phyloP scores from a whole-genome alignment of 1,140 invertebrate genomes.

The Drosophila pruinosa region DNA sequence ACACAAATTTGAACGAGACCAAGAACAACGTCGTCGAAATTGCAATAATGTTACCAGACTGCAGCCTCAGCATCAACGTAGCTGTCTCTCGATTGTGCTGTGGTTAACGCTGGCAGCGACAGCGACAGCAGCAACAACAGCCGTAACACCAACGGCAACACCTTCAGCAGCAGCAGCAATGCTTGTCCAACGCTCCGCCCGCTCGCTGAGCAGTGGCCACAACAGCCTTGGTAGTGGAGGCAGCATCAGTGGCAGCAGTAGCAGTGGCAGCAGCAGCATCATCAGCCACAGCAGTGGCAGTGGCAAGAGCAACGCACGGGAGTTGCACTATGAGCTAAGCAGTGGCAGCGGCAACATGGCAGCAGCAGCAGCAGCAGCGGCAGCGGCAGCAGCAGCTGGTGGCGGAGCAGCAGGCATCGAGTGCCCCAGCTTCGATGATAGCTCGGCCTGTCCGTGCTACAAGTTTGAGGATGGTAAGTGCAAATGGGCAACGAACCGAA shows the following conservation, averaged over 20 bases:
- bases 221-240: conserved; percentile 19
- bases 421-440: conserved; percentile 88
- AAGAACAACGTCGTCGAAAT: conserved; percentile 50
- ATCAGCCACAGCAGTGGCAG: conserved; percentile 31
- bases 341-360: conserved; percentile 11
- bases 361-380: conserved; percentile 2
- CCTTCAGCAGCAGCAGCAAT: conserved; percentile 41
- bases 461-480: conserved; percentile 92
- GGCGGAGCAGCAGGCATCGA: conserved; percentile 77
- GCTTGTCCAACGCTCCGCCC: conserved; percentile 41
- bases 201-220: conserved; percentile 38
- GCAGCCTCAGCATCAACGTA: conserved; percentile 41
- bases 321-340: conserved; percentile 51
- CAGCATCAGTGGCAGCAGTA: conserved; percentile 31
- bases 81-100: conserved; percentile 49
- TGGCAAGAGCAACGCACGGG: conserved; percentile 46
- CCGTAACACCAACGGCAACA: conserved; percentile 35
- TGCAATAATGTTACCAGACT: conserved; percentile 58
- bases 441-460: conserved; percentile 93
- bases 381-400: conserved; percentile 1
- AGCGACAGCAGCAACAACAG: conserved; percentile 24
- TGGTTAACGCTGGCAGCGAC: conserved; percentile 36
- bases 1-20: conserved; percentile 47
- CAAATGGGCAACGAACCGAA: conserved; percentile 45
- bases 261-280: conserved; percentile 21